Conservation (phyloP, 2,888 invertebrate species). For the Chaitophorus viminalis region DNA sequence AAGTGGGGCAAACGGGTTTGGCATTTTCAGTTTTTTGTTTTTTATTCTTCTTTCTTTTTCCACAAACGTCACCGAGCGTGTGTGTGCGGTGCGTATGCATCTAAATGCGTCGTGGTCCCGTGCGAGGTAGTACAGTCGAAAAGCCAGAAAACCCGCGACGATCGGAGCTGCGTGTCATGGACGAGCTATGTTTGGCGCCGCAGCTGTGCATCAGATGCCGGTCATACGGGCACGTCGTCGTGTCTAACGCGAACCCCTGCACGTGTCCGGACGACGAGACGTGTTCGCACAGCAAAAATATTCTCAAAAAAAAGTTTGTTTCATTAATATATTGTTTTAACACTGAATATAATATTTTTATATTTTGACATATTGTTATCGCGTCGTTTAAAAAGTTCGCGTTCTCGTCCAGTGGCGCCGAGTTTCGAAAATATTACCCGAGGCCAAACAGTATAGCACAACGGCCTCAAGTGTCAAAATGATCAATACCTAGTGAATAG, state of each 20-base stretch:
- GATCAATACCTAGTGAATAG: too few species aligned
- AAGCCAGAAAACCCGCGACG: background rate
- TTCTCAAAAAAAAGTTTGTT: conserved; percentile 49
- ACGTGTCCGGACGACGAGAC: conserved; percentile 44
- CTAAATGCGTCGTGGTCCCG: background rate
- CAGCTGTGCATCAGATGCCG: conserved; percentile 49
- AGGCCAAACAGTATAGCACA: too few species aligned
- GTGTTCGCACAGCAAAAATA: conserved; percentile 34
- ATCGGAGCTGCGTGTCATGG: conserved; percentile 4
- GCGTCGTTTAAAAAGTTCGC: too few species aligned
- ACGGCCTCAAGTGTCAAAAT: too few species aligned
- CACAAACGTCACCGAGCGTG: background rate
- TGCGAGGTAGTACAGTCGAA: background rate
- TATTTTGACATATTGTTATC: too few species aligned
- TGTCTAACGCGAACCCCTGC: conserved; percentile 47
- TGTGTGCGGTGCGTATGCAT: background rate
- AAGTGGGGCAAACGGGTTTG: conserved; percentile 3
- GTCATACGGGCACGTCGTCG: conserved; percentile 19
- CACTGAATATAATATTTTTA: too few species aligned
- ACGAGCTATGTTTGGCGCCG: conserved; percentile 50
- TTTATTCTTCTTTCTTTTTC: too few species aligned
- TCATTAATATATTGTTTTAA: background rate
- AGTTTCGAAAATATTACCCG: too few species aligned
- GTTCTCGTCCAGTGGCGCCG: too few species aligned
- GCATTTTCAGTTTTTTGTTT: background rate